Conservation (phyloP, 2,888 invertebrate genomes). For the Parnassius mnemosyne region DNA sequence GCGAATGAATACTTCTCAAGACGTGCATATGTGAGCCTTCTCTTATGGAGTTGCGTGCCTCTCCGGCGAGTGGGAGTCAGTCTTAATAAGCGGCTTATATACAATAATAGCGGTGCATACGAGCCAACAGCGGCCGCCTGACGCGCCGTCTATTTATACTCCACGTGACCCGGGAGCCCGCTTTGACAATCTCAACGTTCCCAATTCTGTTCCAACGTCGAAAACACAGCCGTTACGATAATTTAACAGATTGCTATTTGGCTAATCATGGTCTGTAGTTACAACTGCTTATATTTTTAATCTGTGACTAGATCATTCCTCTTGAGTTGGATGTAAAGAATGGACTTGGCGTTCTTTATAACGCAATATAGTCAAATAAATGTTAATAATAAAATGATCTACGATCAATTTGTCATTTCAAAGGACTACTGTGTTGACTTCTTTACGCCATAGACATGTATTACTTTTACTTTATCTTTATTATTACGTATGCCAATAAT, state of each 20-base stretch:
- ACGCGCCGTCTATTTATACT: slow-evolving; percentile 55
- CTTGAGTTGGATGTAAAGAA: no score
- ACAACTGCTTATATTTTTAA: background rate
- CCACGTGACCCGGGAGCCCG: slow-evolving; percentile 45
- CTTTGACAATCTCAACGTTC: slow-evolving; percentile 51
- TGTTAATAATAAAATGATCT: no score
- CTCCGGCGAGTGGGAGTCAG: slow-evolving; percentile 65
- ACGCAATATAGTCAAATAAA: no score
- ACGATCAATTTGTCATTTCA: no score
- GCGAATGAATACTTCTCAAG: slow-evolving; percentile 6
- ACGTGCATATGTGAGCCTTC: slow-evolving; percentile 49
- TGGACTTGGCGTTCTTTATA: no score
- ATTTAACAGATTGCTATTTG: background rate
- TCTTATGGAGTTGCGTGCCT: slow-evolving; percentile 62
- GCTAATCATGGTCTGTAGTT: background rate
- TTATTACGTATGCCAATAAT: no score
- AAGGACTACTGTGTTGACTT: no score
- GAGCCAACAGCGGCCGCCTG: slow-evolving; percentile 31
- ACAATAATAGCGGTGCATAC: slow-evolving; percentile 54
- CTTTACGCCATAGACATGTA: no score
- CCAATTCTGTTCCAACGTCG: slow-evolving; percentile 34
- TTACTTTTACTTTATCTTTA: no score
- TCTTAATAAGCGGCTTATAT: slow-evolving; percentile 75
- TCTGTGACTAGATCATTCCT: background rate
- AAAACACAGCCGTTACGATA: slow-evolving; percentile 11